Base-by-base conservation (phyloP, 2,888 invertebrate genomes). In the Noctua janthe region DNA sequence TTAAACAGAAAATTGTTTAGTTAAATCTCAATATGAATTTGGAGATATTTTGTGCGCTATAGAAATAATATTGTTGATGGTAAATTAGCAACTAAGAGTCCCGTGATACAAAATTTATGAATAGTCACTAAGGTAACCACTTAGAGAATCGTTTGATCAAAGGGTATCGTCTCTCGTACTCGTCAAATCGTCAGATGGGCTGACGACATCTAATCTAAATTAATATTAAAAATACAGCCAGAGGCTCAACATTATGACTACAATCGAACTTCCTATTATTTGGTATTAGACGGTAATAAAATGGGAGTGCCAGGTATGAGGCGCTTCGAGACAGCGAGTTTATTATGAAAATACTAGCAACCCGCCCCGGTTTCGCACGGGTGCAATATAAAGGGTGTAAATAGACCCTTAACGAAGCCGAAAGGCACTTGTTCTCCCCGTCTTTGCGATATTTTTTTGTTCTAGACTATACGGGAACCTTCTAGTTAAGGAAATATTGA, bases 1-100 rank as follows among this genome's bases (percentile, higher is more conserved):
- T 62, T 81, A 20, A 70, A 70, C 20, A 10, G 69, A 81, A 73
- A 49, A 56, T 49, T 64, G 23, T 81, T 75, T 56, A 13, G 23
- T 66, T 72, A 56, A 66, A 56, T 29, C 29, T 73, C 20, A 66
- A 66, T 66, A 79, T 54, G 20, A 64, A 71, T 54, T 35, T 15
- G 20, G 20, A 79, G 39, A 17, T 62, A 15, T 29, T 35, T 54
- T 35, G 6, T n/a, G 10, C 13, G 67, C 39, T 23, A 29, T n/a
- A 20, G 35, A 76, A 73, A 76, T 76, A 13, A 39, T 75, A 29
- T 23, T 62, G 29, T 23, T 29, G 47, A 47, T 47, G 29, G 47
- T 59, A 71, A 54, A 47, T 69, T 35, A 35, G 35, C 8, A 43
- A 43, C 0, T 47, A 29, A 20, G 4, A 47, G 5, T 47, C 23